phyloP scores from a whole-genome alignment of 2,797 vertebrate species.

The Uromys caudimaculatus region DNA sequence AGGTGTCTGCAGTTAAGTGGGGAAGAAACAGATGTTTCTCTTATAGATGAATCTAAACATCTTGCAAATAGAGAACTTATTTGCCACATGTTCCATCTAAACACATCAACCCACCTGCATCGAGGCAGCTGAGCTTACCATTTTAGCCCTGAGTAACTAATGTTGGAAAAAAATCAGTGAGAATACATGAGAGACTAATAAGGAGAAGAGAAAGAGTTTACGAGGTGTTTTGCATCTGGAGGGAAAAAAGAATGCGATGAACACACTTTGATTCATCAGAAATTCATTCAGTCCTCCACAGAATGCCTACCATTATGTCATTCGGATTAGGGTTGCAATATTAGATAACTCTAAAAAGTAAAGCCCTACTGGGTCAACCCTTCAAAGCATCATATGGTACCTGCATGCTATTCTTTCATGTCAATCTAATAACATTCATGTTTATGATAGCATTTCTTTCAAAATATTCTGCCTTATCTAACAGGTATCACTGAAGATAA shows the following conservation, averaged over 20 bases:
- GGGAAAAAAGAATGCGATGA: slow-evolving; percentile 30
- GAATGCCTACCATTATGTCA: not conserved
- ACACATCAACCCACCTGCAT: slow-evolving; percentile 46
- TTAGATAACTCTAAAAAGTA: not conserved
- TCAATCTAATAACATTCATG: not conserved
- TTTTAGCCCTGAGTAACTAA: not conserved
- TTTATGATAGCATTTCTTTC: not conserved
- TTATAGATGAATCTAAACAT: slow-evolving; percentile 71
- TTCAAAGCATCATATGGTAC: not conserved
- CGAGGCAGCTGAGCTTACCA: slow-evolving; percentile 38
- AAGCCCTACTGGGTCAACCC: not conserved
- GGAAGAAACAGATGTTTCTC: slow-evolving; percentile 66
- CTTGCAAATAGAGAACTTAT: slow-evolving; percentile 20
- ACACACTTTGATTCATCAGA: slow-evolving; percentile 39
- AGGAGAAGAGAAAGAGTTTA: not conserved
- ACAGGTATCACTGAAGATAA: not conserved
- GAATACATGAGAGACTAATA: slow-evolving; percentile 30
- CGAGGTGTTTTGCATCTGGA: not conserved
- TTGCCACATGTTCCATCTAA: slow-evolving; percentile 59
- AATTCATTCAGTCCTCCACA: not conserved
- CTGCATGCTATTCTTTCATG: not conserved
- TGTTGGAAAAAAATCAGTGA: not conserved
- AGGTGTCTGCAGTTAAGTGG: slow-evolving; percentile 46
- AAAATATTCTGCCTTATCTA: not conserved
- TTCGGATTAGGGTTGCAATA: not conserved